Base-by-base conservation (phyloP, 2,888 invertebrate genomes). In the Theodoxus fluviatilis region DNA sequence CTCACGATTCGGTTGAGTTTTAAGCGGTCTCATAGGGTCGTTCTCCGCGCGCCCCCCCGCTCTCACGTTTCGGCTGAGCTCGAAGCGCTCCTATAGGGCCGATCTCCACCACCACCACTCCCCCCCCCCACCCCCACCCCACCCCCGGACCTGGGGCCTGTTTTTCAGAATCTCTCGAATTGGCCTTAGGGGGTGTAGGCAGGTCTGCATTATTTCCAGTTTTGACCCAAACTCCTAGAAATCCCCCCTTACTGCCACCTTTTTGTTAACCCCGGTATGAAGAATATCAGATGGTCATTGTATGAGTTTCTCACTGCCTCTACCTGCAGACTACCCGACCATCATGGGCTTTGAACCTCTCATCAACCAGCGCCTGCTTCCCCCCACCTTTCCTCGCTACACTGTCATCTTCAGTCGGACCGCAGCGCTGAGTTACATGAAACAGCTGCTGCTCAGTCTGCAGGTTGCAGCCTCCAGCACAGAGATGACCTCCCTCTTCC, bases 311-410 rank as follows among this genome's bases (percentile, higher is more conserved):
- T 12, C 38, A 37, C n/a, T 38, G 9, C n/a, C 15, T 64, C 2
- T 1, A 25, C 18, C 63, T 68, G 15, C 70, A 84, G 84, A 84
- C 71, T 84, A 84, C 67, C 84, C 84, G 33, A 82, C 83, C 2
- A 83, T 88, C 31, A 81, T 94, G 90, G 98, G 98, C 0, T 98
- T 98, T 88, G 96, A 98, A 84, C 96, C 97, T 2, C 92, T 96
- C 87, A 93, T 97, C 59, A 98, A 98, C 89, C 97, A 97, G 88
- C 91, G 96, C 57, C 90, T 97, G 66, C 89, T 98, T 69, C 98
- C 98, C n/a, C 97, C 98, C 0, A 97, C 98, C 25, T 99, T 98
- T 89, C 98, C 98, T 0, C 92, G 98, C 28, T 97, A 96, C 87
- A 95, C 96, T 0, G 93, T 94, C 88, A 95, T 98, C 64, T 80